Base-by-base conservation (phyloP, 2,113 vertebrate species). In the Pelodiscus sinensis region DNA sequence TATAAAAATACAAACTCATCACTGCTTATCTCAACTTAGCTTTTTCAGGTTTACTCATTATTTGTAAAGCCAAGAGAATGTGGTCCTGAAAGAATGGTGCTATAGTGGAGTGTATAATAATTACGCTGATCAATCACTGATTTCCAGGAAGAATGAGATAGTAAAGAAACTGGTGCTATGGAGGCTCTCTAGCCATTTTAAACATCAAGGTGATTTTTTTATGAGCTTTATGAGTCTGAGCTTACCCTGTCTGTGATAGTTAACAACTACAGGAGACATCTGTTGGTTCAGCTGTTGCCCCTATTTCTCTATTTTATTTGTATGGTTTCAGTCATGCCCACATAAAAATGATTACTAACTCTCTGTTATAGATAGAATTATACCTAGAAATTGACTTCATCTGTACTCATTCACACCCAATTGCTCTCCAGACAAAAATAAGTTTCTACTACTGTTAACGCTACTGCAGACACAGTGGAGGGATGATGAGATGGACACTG, bases 81-180 rank as follows among this genome's bases (percentile, higher is more conserved):
- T 87, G 29, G n/a, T 24, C 35, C 52, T 24, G 8, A 58, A 80
- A 82, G 93, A 92, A 83, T 55, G 56, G 77, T 82, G 82, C 44
- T 58, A 60, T 7, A 82, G 50, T 24, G 18, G 22, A 83, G 92
- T 9, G 68, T 83, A 87, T 55, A 38, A 27, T 81, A 81, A 55
- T 73, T 52, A 62, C 58, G 81, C 29, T 81, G 80, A 82, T 68
- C 62, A 68, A 16, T 31, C 73, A 73, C n/a, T 81, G 55, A 88
- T 38, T 38, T 75, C 0, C 0, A 78, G 55, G 71, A 84, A 83
- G 77, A 95, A 62, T 3, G 44, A 35, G 79, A 52, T 25, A 79
- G 68, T 73, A 95, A 68, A 92, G 87, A 1, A 54, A 44, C 31
- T 44, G 6, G 15, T 52, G 60, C 19, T 35, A 35, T 10, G 31